A percentile compares a stretch with the other conserved stretches of the same genome.
Conservation (phyloP, 2,797 vertebrate genomes). For the Echeneis naucrates region DNA sequence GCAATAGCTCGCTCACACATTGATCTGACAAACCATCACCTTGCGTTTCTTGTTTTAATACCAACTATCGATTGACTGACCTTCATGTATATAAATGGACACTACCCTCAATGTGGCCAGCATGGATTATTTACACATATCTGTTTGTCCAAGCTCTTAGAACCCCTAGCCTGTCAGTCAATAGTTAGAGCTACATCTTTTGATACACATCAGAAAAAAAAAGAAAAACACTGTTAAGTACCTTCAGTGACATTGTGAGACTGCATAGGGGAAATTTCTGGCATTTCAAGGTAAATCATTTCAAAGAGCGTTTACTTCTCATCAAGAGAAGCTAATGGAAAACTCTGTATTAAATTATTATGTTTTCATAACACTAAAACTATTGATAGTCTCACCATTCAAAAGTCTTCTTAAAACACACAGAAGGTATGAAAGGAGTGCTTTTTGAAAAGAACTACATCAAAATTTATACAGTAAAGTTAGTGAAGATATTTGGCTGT, state of each 20-base stretch:
- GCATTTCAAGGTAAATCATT: conserved; percentile 1
- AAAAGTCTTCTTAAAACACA: too few relatives aligned
- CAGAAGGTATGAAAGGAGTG: conserved; percentile 47
- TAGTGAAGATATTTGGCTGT: conserved; percentile 51
- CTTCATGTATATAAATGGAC: conserved; percentile 86
- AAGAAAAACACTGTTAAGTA: conserved; percentile 64
- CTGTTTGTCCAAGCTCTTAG: conserved; percentile 80
- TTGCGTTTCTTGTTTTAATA: conserved; percentile 86
- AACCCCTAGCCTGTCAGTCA: conserved; percentile 78
- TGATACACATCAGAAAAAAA: conserved; percentile 74
- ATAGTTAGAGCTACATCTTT: conserved; percentile 79
- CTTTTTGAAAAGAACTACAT: conserved; percentile 48
- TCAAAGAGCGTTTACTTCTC: not conserved
- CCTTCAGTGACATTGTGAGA: conserved; percentile 29
- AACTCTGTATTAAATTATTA: not conserved
- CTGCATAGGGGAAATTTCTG: conserved; percentile 4
- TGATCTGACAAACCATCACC: conserved; percentile 82
- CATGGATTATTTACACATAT: conserved; percentile 84
- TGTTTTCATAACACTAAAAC: conserved; percentile 6
- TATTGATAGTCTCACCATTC: not conserved
- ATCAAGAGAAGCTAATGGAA: not conserved
- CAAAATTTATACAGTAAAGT: conserved; percentile 61
- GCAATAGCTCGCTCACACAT: conserved; percentile 76
- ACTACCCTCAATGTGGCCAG: conserved; percentile 72
- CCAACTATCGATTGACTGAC: conserved; percentile 82